These are phyloP conservation scores for Nemotelus pantherinus DNA, from an alignment of 2,888 invertebrate species.

Conservation along the genomic window DNA sequence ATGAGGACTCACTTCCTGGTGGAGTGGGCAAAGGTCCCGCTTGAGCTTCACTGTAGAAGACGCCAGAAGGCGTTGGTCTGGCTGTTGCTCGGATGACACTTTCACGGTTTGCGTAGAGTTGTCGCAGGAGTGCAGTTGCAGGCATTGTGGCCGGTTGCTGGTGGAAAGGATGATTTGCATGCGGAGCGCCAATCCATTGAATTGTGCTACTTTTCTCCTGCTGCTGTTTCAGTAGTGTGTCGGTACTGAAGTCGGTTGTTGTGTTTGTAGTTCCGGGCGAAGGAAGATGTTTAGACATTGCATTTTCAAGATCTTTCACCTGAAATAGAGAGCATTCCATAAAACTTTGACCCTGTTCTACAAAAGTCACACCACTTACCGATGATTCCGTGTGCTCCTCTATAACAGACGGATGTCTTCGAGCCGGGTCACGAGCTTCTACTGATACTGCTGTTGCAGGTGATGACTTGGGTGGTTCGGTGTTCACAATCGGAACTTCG, in stretches of 20 bases:
- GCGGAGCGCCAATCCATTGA: constrained; percentile 92
- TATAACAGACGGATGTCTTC: constrained; percentile 62
- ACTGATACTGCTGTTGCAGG: constrained; percentile 57
- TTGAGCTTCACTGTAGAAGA: constrained; percentile 69
- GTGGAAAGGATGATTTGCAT: constrained; percentile 66
- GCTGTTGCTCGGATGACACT: constrained; percentile 93
- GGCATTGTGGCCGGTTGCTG: constrained; percentile 73
- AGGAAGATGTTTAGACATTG: constrained; percentile 94
- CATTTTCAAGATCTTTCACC: constrained; percentile 93
- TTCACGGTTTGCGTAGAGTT: constrained; percentile 92
- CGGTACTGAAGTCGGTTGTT: constrained; percentile 88
- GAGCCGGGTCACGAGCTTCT: constrained; percentile 64
- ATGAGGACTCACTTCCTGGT: constrained; percentile 83
- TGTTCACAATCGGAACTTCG: constrained; percentile 62
- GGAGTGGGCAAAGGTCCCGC: constrained; percentile 87
- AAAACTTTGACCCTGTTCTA: neutral
- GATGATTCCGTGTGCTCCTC: constrained; percentile 63
- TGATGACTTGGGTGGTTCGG: constrained; percentile 63
- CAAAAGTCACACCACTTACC: constrained; percentile 51
- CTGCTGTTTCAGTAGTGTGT: constrained; percentile 80
- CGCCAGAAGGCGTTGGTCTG: constrained; percentile 63
- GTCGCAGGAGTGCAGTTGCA: constrained; percentile 87
- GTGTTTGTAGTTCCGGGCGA: constrained; percentile 70
- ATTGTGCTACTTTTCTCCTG: constrained; percentile 73
- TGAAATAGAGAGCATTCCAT: constrained; percentile 59